phyloP scores from a whole-genome alignment of 2,888 invertebrate species.

The Trilocha varians region DNA sequence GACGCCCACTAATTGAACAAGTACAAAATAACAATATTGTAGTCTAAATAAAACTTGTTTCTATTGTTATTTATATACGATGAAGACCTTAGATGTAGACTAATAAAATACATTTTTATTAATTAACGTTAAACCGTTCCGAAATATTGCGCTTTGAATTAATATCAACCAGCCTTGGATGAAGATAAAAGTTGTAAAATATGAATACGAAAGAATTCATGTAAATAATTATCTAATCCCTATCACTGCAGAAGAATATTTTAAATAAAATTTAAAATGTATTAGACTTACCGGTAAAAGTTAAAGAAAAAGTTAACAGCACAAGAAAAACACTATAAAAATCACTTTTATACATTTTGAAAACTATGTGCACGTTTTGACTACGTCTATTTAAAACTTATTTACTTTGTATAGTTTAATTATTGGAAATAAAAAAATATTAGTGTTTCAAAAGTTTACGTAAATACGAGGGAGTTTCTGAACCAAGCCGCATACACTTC shows the following conservation, averaged over 20 bases:
- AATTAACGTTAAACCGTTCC: too few relatives aligned
- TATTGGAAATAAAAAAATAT: too few relatives aligned
- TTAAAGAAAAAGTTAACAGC: not conserved
- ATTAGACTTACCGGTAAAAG: not conserved
- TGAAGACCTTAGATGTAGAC: too few relatives aligned
- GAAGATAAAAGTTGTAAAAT: not conserved
- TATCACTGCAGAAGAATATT: too few relatives aligned
- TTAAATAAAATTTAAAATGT: too few relatives aligned
- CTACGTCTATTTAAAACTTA: too few relatives aligned
- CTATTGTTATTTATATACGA: too few relatives aligned
- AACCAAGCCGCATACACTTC: not conserved
- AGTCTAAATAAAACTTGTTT: not conserved
- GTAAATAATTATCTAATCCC: too few relatives aligned
- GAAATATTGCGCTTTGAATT: not conserved
- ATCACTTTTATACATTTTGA: not conserved
- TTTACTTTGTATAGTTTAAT: too few relatives aligned
- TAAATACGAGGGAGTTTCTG: not conserved
- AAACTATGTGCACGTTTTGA: not conserved
- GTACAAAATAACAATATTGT: not conserved
- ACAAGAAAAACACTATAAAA: not conserved
- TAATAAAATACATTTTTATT: too few relatives aligned
- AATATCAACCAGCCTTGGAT: not conserved
- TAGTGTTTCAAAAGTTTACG: not conserved
- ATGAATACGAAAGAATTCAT: too few relatives aligned
- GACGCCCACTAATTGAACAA: not conserved